Evolutionary conservation across 2,797 vertebrate genomes (phyloP), one percentile per base, ranked within the genome.

Genomic region (Acrossocheilus wenchowensis): DNA sequence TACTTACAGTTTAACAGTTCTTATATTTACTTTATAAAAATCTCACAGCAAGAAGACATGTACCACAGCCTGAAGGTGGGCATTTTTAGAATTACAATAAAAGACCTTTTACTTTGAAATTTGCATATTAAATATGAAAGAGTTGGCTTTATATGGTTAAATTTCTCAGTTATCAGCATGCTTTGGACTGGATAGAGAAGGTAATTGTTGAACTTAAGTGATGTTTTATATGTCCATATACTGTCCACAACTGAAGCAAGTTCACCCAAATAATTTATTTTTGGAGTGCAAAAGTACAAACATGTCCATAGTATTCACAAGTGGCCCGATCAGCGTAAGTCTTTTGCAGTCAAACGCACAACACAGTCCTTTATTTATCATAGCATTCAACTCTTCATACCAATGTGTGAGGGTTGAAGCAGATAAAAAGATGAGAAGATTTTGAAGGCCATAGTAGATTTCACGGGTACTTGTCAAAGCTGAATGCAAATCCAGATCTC

Each of bases 401-500:
- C 1, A 6, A 45, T 1, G 26, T 43, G 21, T n/a, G 30, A 50
- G 72, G 52, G 57, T 39, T 75, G 6, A 64, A 45, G 43, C 21
- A 66, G 21, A 36, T 84, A 57, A 62, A 60, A 83, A 73, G 52
- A 83, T 62, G 41, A 52, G 30, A 73, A 60, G 69, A 83, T 75
- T 78, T 78, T 41, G 23, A 69, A 54, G n/a, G 83, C 62, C 73
- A 78, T 48, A 17, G 48, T 23, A 41, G 39, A 78, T 85, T 78
- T 78, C 75, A 78, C 34, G 12, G 83, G 64, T 57, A 57, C 60
- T 68, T 68, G 60, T 66, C 73, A 78, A 78, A 85, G 34, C 48
- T 57, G 75, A 69, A 85, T 85, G 74, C 48, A 85, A 71, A 85
- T 85, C 45, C n/a, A 78, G 75, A 71, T 78, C 62, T 34, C 36